Base-by-base conservation (phyloP, 2,797 vertebrate genomes). In the Oophaga sylvatica region DNA sequence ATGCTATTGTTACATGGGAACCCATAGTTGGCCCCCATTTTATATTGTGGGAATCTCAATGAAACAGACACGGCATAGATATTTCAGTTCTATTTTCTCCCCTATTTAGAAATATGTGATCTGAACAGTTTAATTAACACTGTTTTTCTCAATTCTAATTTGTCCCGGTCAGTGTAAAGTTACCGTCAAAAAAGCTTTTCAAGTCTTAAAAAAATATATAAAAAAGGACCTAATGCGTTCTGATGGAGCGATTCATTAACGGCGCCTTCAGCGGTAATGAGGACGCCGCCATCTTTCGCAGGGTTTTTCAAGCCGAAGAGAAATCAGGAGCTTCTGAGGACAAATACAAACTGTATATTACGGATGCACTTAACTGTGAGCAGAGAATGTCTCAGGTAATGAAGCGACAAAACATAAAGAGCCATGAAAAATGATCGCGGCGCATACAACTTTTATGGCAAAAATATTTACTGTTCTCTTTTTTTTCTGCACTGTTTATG, bases 351-450 rank as follows among this genome's bases (percentile, higher is more conserved):
- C 90, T 86, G 31, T 89, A 91, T 86, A 86, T 87, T 88, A 90
- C 89, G 91, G 91, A 87, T 26, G 90, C 86, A 83, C 87, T 86
- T 84, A 67, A 88, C 90, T 90, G 84, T 87, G 84, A 60, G 89
- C 84, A 85, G 90, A 91, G 68, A 73, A 92, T 90, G 85, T 89
- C 89, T 91, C 86, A 92, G 89, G 87, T 91, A 92, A 92, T 86
- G 90, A 92, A 92, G 90, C 90, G 89, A 90, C 91, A 92, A 91
- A 84, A 80, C 85, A 85, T 86, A 90, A 92, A 92, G 90, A 29
- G 79, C 80, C 90, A 87, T 92, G 87, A 92, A 92, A 90, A 87
- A 88, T 90, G 90, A 35, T 90, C 90, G 90, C 80, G 89, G 90
- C 82, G 70, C 89, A 89, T 87, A 86, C 88, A 92, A 90, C 57